Conservation (phyloP, 2,888 invertebrate genomes). For the Hypena proboscidalis region DNA sequence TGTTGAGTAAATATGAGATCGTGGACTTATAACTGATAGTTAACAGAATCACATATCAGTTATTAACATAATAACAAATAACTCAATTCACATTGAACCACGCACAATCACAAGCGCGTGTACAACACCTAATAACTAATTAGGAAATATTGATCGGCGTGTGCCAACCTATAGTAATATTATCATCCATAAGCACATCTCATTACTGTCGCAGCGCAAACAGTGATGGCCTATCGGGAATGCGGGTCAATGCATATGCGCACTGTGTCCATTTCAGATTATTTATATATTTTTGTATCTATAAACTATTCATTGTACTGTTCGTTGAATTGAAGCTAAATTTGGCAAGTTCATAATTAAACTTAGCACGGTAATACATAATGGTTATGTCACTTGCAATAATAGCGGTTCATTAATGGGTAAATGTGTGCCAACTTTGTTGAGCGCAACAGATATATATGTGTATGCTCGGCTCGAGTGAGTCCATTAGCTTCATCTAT, state of each 20-base stretch:
- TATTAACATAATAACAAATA: conserved; percentile 37
- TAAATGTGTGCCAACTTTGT: conserved; percentile 22
- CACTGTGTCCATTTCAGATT: conserved; percentile 50
- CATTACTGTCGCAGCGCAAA: conserved; percentile 75
- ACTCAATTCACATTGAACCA: conserved; percentile 30
- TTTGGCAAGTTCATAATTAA: not conserved
- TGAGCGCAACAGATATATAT: conserved; percentile 17
- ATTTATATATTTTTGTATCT: conserved; percentile 27
- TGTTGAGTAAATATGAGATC: conserved; percentile 42
- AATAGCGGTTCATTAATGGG: conserved; percentile 6
- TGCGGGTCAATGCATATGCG: conserved; percentile 76
- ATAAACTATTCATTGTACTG: conserved; percentile 10
- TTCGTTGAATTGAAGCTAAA: conserved; percentile 5
- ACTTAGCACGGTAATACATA: not conserved
- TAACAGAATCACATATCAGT: conserved; percentile 35
- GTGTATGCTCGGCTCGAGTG: conserved; percentile 22
- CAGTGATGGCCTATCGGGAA: conserved; percentile 74
- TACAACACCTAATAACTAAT: conserved; percentile 54
- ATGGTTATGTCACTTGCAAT: conserved; percentile 7
- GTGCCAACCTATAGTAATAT: conserved; percentile 47
- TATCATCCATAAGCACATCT: conserved; percentile 62
- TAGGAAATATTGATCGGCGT: conserved; percentile 72
- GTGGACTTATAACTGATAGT: conserved; percentile 42
- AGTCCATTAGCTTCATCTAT: conserved; percentile 32
- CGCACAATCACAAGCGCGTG: conserved; percentile 24